Base-by-base conservation (phyloP, 2,113 vertebrate species). In the Corapipo altera region DNA sequence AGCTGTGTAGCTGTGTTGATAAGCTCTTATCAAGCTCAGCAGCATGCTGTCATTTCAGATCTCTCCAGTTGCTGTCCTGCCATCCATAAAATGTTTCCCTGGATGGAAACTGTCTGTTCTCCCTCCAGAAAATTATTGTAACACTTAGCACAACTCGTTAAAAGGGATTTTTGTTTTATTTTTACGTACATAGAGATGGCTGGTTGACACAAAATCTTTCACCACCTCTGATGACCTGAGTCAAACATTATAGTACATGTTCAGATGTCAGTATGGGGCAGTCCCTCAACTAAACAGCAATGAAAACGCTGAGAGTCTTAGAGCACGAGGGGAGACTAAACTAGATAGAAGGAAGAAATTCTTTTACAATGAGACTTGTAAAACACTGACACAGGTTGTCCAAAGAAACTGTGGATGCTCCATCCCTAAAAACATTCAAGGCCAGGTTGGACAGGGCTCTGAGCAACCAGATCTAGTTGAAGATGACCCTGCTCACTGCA, bases 1-100 rank as follows among this genome's bases (percentile, higher is more conserved):
- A 90, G 85, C 79, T 46, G 64, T 83, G 85, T 58, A 83, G 88
- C 89, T 83, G 79, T 55, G 85, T 79, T 76, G 94, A 96, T 95
- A 96, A 96, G 91, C 88, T 91, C 93, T 96, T 96, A 96, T 97
- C 94, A 96, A 88, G 39, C 93, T 91, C 78, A 93, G 88, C 92
- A 90, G 93, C 32, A 39, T 6, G 55, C 82, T 96, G 95, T 91
- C 59, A 14, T 90, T 94, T 94, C 88, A 96, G 48, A 94, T 92
- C 75, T 80, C 75, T 90, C 78, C 24, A 5, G 35, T 13, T 90
- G 51, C 82, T 93, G 59, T 48, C 76, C 76, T 95, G 67, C 75
- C 90, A 90, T 88, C 92, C 95, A 83, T 80, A 95, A 95, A 94
- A 85, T 70, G 30, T 74, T 94, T 95, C 32, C 69, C 79, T 0